These are phyloP conservation scores for Melanostoma scalare DNA, from an alignment of 2,888 invertebrate species.

Conservation along the genomic window DNA sequence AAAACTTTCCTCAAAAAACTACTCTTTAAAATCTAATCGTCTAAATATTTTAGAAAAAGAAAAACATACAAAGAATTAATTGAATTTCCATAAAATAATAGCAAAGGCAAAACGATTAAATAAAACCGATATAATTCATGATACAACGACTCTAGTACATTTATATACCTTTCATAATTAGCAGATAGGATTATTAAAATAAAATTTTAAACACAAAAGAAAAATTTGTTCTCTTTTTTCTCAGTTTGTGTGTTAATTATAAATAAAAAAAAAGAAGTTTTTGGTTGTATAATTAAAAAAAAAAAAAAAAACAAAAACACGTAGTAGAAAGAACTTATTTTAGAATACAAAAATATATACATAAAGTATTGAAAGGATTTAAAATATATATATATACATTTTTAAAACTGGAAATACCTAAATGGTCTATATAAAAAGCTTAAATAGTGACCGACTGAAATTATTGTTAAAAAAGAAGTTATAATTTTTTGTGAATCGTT, in stretches of 20 bases:
- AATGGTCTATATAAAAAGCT: slow-evolving; percentile 68
- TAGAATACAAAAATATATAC: slow-evolving; percentile 68
- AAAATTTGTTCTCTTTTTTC: slow-evolving; percentile 29
- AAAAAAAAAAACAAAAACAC: slow-evolving; percentile 39
- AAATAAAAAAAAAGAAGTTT: slow-evolving; percentile 13
- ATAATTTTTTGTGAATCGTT: slow-evolving; percentile 59
- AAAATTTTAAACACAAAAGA: slow-evolving; percentile 48
- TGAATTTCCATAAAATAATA: slow-evolving; percentile 37
- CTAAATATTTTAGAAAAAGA: slow-evolving; percentile 3
- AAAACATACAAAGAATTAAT: neutral
- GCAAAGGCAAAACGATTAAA: slow-evolving; percentile 35
- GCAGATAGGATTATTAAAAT: slow-evolving; percentile 67
- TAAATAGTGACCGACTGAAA: slow-evolving; percentile 71
- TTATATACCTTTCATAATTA: slow-evolving; percentile 72
- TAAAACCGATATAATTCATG: slow-evolving; percentile 59
- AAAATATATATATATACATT: slow-evolving; percentile 67
- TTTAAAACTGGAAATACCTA: slow-evolving; percentile 72
- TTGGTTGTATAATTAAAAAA: slow-evolving; percentile 51
- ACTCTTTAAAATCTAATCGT: slow-evolving; percentile 12
- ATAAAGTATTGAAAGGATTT: slow-evolving; percentile 51
- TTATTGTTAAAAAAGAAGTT: slow-evolving; percentile 63
- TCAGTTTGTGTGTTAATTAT: slow-evolving; percentile 5
- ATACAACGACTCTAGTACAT: slow-evolving; percentile 72
- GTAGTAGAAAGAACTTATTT: slow-evolving; percentile 70
- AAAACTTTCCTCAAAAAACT: neutral